These are phyloP conservation scores for Siderastrea siderea DNA, from an alignment of 92 coral and sea anemone genomes.

Conservation along the genomic window DNA sequence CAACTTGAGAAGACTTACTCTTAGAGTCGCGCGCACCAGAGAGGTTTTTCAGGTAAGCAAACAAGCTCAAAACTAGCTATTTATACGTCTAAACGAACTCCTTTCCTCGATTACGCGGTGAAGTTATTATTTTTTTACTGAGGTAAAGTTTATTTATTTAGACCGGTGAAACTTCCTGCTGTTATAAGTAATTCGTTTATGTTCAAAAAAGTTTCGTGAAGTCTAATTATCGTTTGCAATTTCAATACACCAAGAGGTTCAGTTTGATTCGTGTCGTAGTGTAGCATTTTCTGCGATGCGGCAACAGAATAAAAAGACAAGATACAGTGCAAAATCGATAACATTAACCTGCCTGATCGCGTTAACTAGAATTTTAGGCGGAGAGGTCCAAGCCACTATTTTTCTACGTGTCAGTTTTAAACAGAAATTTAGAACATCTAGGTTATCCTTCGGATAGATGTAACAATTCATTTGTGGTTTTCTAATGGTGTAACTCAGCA, in stretches of 20 bases:
- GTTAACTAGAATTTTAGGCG: background rate
- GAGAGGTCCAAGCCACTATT: background rate
- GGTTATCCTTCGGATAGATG: background rate
- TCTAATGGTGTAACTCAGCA: slow-evolving; percentile 24
- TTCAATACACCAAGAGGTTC: background rate
- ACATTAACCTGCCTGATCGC: slow-evolving; percentile 11
- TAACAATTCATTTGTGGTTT: slow-evolving; percentile 18
- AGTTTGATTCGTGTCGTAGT: background rate
- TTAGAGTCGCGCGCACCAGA: background rate
- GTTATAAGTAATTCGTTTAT: slow-evolving; percentile 8
- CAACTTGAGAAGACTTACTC: background rate
- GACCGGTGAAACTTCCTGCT: slow-evolving; percentile 22
- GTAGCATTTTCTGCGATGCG: background rate
- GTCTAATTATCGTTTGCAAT: background rate
- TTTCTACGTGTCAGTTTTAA: background rate
- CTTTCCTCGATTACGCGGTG: background rate
- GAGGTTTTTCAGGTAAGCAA: slow-evolving; percentile 49
- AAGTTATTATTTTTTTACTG: background rate
- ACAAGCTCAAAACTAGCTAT: slow-evolving; percentile 19
- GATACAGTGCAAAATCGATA: background rate
- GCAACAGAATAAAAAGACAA: background rate
- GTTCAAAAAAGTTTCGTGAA: background rate
- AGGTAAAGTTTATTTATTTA: slow-evolving; percentile 18
- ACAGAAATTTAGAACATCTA: background rate
- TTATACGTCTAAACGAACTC: slow-evolving; percentile 10